Conservation (phyloP, 2,113 vertebrate species). For the Castor canadensis region DNA sequence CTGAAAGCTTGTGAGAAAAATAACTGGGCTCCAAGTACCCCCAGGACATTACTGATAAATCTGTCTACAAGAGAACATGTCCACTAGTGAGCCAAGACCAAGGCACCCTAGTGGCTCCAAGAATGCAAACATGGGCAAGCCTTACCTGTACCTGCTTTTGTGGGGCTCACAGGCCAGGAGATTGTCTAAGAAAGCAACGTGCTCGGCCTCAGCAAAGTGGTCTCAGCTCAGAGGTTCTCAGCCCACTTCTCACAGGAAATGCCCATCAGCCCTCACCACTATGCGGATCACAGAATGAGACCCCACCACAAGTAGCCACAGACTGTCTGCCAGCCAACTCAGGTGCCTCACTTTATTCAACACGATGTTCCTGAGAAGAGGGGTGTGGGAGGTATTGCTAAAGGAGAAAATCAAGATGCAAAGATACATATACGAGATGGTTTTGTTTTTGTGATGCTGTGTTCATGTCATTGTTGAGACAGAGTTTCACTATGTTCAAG, state of each 20-base stretch:
- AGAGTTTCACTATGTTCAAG: background rate
- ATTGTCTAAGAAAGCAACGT: background rate
- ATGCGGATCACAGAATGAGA: background rate
- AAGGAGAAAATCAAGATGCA: background rate
- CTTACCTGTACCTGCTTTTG: background rate
- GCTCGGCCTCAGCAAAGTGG: background rate
- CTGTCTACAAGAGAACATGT: background rate
- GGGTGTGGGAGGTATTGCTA: background rate
- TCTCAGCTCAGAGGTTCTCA: background rate
- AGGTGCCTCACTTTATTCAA: background rate
- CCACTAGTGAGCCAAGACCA: background rate
- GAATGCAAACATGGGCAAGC: background rate
- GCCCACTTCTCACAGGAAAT: background rate
- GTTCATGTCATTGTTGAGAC: background rate
- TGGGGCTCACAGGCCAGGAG: background rate
- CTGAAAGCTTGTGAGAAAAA: background rate
- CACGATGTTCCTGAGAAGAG: background rate
- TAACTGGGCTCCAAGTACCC: background rate
- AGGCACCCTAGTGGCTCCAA: accelerated
- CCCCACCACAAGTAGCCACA: background rate
- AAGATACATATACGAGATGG: background rate
- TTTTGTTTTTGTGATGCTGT: no score
- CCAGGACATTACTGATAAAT: background rate
- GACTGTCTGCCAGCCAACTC: background rate
- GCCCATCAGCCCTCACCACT: background rate